Percentiles rank a stretch among this genome's conserved stretches.
These are phyloP conservation scores for Suncus etruscus DNA, from an alignment of 2,113 vertebrate species.

Conservation along the genomic window DNA sequence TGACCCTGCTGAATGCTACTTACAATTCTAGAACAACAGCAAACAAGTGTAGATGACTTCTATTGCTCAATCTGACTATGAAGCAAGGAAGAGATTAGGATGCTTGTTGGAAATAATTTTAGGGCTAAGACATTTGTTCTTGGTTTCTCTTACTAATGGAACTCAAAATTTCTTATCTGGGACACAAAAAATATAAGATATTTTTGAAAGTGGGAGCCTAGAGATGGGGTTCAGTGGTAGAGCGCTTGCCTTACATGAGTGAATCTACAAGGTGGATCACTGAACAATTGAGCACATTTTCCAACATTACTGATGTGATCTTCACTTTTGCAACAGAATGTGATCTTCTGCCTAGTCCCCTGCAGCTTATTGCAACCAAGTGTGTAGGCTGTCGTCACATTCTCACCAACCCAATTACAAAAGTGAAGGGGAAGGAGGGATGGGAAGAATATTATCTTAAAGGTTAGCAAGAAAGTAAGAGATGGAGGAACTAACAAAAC, in stretches of 20 bases:
- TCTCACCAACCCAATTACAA: neutral
- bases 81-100: neutral
- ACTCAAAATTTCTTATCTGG: neutral
- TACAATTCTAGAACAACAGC: neutral
- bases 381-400: no score
- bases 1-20: no score
- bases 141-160: slow-evolving; percentile 4
- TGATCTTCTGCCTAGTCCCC: no score
- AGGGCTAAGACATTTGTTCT: neutral
- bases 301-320: no score
- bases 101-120: neutral
- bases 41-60: neutral
- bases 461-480: neutral
- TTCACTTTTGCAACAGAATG: no score
- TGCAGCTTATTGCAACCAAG: no score
- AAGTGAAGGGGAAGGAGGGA: neutral
- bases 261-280: no score
- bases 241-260: no score
- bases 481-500: neutral
- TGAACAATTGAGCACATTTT: no score
- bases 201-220: no score
- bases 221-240: no score
- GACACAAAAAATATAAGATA: neutral
- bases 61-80: no score
- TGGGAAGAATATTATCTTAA: neutral